Evolutionary conservation across 2,797 vertebrate genomes (phyloP), one percentile per base, ranked within the genome.

Genomic region (Semaprochilodus insignis): DNA sequence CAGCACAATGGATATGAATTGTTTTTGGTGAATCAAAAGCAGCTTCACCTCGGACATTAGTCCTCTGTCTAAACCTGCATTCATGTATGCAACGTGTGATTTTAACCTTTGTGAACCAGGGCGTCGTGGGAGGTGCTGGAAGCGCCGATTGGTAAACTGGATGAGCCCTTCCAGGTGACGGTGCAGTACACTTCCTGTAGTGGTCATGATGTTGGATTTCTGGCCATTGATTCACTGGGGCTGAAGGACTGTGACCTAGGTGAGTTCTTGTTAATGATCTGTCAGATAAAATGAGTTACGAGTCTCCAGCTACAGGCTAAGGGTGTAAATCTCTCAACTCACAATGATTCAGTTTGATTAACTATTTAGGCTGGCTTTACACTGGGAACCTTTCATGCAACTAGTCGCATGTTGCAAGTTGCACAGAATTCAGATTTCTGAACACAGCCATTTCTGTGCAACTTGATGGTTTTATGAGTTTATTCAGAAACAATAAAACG

Each of bases 221-320:
- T 97, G 89, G 95, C 94, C 63, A 85, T 98, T 82, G 95, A 97
- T 89, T 96, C 96, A 23, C 90, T 98, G 85, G 88, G 94, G 48
- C 89, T 97, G 75, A 90, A 88, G 60, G 91, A 94, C 88, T 97
- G 96, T 88, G 89, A 90, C 36, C 78, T 81, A 70, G 93, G 95
- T 92, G 59, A 86, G 60, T 82, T 44, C 10, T 25, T 62, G 31
- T 31, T 69, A 65, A 36, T 40, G 7, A 51, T 48, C 57, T 78
- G 16, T 40, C 40, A 44, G 52, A 71, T 72, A 36, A 62, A 62
- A 36, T 67, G 52, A 34, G 17, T 48, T 74, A 66, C 54, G 62
- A 59, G 17, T n/a, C 40, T 70, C 25, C 27, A 15, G 73, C 52
- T 55, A 13, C 21, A 17, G 23, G 15, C 52, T 60, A 7, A 59